Evolutionary conservation across 2,113 vertebrate species (phyloP).

Genomic region (Xerus inauris): DNA sequence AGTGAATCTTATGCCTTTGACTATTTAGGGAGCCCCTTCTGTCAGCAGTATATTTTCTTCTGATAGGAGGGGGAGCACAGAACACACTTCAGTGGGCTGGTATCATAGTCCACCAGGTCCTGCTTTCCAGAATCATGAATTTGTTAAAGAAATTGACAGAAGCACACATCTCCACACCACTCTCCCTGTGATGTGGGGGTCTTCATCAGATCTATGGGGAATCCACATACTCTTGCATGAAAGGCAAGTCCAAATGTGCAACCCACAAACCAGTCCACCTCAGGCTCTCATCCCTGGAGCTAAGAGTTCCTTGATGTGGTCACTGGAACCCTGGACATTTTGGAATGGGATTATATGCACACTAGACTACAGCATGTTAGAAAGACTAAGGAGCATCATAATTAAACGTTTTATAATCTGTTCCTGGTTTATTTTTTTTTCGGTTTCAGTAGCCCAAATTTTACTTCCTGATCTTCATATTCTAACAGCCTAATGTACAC

Average conservation of each 20-base stretch:
- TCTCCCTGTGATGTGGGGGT: not conserved
- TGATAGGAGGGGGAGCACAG: not conserved
- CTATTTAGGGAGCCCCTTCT: not conserved
- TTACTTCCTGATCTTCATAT: not conserved
- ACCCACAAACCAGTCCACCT: not conserved
- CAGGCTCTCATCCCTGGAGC: not conserved
- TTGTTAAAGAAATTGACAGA: not conserved
- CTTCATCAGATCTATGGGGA: not conserved
- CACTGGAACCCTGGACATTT: too few relatives aligned
- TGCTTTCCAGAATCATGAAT: not conserved
- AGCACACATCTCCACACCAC: not conserved
- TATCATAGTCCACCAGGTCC: not conserved
- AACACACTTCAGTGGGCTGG: not conserved
- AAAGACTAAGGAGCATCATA: not conserved
- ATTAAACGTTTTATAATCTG: not conserved
- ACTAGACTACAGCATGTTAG: not conserved
- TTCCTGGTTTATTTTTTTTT: not conserved
- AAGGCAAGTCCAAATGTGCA: not conserved
- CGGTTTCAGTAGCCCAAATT: not conserved
- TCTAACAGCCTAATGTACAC: not conserved
- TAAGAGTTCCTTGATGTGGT: not conserved
- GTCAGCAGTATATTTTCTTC: not conserved
- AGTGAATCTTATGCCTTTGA: constrained; percentile 5
- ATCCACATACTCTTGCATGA: not conserved
- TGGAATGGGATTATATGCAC: too few relatives aligned